These are phyloP conservation scores for Pampus argenteus DNA, from an alignment of 2,797 vertebrate genomes.

Conservation along the genomic window DNA sequence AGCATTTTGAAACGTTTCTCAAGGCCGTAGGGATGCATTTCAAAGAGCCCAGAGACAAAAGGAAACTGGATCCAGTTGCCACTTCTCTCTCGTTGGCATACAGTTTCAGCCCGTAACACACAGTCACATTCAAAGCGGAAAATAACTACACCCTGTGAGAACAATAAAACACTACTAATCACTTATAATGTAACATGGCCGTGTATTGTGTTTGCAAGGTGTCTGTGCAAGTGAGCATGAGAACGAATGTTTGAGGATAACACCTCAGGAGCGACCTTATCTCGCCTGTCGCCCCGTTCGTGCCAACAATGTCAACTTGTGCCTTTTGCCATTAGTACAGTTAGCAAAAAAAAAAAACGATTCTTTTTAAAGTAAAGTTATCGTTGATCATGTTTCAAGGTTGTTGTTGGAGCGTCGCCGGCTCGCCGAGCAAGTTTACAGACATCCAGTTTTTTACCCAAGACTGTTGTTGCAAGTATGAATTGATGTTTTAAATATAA, in stretches of 20 bases:
- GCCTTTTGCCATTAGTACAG: constrained; percentile 16
- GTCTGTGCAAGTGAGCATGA: constrained; percentile 46
- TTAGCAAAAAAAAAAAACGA: constrained; percentile 5
- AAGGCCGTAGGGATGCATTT: constrained; percentile 67
- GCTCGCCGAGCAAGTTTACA: constrained; percentile 47
- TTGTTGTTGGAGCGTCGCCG: constrained; percentile 38
- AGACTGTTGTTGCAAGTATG: constrained; percentile 16
- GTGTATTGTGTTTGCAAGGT: constrained; percentile 67
- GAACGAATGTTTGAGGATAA: constrained; percentile 53
- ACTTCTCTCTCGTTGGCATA: constrained; percentile 72
- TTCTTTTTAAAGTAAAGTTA: constrained; percentile 7
- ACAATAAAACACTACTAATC: constrained; percentile 78
- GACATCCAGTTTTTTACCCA: constrained; percentile 3
- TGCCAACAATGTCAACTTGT: constrained; percentile 39
- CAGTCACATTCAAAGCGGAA: constrained; percentile 67
- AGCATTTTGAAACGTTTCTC: constrained; percentile 57
- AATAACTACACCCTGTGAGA: constrained; percentile 75
- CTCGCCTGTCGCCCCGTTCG: constrained; percentile 31
- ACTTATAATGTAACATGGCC: constrained; percentile 70
- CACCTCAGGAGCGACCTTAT: constrained; percentile 63
- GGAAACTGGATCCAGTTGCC: constrained; percentile 76
- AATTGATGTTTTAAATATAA: constrained; percentile 49
- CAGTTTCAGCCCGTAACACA: constrained; percentile 72
- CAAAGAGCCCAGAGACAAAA: constrained; percentile 73
- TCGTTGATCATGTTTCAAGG: constrained; percentile 38